Evolutionary conservation across 2,113 vertebrate genomes (phyloP).

Genomic region (Myiozetetes cayanensis): DNA sequence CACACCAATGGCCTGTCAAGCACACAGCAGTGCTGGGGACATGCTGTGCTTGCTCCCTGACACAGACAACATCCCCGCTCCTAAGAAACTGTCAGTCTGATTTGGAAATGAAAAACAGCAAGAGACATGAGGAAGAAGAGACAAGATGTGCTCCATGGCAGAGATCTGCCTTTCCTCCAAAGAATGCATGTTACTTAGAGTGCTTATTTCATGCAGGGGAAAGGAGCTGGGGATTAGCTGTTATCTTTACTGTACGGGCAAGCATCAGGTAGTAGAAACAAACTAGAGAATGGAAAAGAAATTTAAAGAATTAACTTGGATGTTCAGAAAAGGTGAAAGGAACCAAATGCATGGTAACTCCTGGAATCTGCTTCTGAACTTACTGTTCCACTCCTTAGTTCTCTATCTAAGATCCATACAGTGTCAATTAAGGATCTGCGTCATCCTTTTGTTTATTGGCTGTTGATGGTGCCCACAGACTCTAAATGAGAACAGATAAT

Average conservation of each 20-base stretch:
- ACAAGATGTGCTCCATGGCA: not conserved
- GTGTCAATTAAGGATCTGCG: not conserved
- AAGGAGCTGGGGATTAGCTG: not conserved
- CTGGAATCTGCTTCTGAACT: not conserved
- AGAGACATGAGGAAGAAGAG: not conserved
- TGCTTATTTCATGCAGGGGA: not conserved
- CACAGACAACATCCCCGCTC: not conserved
- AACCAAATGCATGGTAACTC: not conserved
- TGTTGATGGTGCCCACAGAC: not conserved
- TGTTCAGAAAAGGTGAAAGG: not conserved
- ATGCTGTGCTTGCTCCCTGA: not conserved
- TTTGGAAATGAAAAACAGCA: not conserved
- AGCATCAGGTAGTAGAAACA: not conserved
- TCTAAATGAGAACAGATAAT: conserved; percentile 18
- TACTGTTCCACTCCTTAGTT: not conserved
- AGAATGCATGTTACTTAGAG: rapidly evolving
- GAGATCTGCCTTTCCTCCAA: not conserved
- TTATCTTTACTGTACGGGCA: not conserved
- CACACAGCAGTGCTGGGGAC: not conserved
- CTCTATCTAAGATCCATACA: not conserved
- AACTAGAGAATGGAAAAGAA: not conserved
- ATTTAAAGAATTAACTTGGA: not conserved
- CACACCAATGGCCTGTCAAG: not conserved
- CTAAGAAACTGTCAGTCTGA: not conserved
- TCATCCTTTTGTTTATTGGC: conserved; percentile 21